Percentiles rank a stretch among this genome's conserved stretches.
phyloP scores from a whole-genome alignment of 1,140 invertebrate genomes.

The Zelostemma sp. region DNA sequence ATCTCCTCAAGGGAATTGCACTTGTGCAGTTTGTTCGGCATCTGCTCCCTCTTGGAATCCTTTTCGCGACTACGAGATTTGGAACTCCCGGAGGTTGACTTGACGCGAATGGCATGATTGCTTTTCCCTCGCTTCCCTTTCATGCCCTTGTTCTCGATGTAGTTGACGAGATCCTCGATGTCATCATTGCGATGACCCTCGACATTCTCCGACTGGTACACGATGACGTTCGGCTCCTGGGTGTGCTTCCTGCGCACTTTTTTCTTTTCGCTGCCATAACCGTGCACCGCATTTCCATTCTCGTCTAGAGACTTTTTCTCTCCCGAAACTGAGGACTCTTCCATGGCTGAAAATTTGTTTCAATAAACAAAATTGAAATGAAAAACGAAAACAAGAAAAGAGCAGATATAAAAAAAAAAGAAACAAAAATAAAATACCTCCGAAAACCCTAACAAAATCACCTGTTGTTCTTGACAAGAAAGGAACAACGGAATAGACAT shows the following conservation, averaged over 20 bases:
- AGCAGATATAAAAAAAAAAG: slow-evolving; percentile 10
- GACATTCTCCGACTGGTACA: slow-evolving; percentile 75
- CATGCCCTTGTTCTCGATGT: slow-evolving; percentile 69
- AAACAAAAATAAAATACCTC: slow-evolving; percentile 39
- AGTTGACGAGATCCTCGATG: slow-evolving; percentile 70
- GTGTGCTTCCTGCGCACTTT: slow-evolving; percentile 71
- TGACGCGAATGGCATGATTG: slow-evolving; percentile 59
- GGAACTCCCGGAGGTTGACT: slow-evolving; percentile 56
- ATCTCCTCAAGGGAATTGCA: slow-evolving; percentile 80
- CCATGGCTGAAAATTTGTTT: slow-evolving; percentile 34
- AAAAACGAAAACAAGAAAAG: neutral
- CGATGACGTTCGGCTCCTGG: slow-evolving; percentile 75
- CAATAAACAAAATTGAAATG: neutral
- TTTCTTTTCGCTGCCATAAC: slow-evolving; percentile 66
- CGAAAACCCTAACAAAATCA: slow-evolving; percentile 39
- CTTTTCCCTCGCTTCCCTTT: slow-evolving; percentile 65
- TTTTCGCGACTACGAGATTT: slow-evolving; percentile 65
- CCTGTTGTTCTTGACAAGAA: slow-evolving; percentile 28
- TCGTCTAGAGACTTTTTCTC: slow-evolving; percentile 76
- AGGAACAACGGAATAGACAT: slow-evolving; percentile 29
- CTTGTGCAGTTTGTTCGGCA: slow-evolving; percentile 72
- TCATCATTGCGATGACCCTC: slow-evolving; percentile 77
- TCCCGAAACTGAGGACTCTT: slow-evolving; percentile 51
- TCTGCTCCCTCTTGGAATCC: slow-evolving; percentile 65
- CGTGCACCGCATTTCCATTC: slow-evolving; percentile 76